Percentiles rank a stretch among this genome's conserved stretches.
These are phyloP conservation scores for Dexiosoma caninum DNA, from an alignment of 2,888 invertebrate species.

Conservation along the genomic window DNA sequence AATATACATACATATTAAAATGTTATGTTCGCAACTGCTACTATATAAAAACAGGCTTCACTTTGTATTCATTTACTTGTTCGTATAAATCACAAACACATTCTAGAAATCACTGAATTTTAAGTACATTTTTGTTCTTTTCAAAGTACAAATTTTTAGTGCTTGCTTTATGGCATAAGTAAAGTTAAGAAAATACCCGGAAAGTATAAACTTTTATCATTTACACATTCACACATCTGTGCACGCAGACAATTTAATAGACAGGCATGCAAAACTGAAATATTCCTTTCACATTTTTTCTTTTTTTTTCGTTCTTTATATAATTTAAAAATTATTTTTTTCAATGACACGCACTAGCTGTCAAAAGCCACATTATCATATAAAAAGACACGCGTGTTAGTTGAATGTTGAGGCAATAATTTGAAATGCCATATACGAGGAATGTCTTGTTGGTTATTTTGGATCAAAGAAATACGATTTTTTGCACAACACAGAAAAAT, in stretches of 20 bases:
- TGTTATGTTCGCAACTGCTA: neutral
- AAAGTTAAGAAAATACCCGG: conserved; percentile 45
- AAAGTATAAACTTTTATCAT: conserved; percentile 54
- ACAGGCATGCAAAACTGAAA: conserved; percentile 5
- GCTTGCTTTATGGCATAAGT: conserved; percentile 27
- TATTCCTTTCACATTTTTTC: conserved; percentile 7
- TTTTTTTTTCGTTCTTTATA: conserved; percentile 6
- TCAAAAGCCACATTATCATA: conserved; percentile 59
- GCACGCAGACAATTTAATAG: neutral
- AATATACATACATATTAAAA: neutral
- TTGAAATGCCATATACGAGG: neutral
- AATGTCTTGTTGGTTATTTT: neutral
- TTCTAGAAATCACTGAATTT: conserved; percentile 9
- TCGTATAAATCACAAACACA: neutral
- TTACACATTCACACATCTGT: conserved; percentile 9
- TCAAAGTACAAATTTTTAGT: neutral
- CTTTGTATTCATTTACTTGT: too few relatives aligned
- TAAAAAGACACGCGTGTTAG: conserved; percentile 47
- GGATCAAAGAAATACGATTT: neutral
- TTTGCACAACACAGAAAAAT: too few relatives aligned
- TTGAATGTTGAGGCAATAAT: too few relatives aligned
- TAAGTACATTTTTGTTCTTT: conserved; percentile 7
- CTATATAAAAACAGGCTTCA: neutral
- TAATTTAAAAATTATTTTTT: conserved; percentile 19
- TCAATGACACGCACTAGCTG: conserved; percentile 66